Evolutionary conservation across 2,888 invertebrate genomes (phyloP).

Genomic region (Nysson spinosus): DNA sequence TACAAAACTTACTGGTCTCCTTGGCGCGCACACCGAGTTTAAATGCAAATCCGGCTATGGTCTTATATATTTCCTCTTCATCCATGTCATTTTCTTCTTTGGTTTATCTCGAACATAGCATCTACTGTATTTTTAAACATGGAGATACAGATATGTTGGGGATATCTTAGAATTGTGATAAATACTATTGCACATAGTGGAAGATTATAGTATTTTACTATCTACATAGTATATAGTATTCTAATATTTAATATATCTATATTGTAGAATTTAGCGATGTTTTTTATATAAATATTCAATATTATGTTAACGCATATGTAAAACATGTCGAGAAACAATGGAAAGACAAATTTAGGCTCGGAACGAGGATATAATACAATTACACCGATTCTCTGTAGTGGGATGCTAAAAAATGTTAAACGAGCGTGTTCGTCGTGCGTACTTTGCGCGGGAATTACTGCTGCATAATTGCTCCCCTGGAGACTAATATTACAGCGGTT

Average conservation of each 20-base stretch:
- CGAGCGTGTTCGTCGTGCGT: conserved; percentile 20
- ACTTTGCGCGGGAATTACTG: conserved; percentile 28
- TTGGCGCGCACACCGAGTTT: conserved; percentile 23
- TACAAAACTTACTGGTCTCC: conserved; percentile 36
- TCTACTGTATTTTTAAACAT: too few relatives aligned
- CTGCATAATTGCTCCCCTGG: conserved; percentile 49
- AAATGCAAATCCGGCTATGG: conserved; percentile 41
- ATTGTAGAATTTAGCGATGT: too few relatives aligned
- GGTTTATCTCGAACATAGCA: too few relatives aligned
- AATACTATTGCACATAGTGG: too few relatives aligned
- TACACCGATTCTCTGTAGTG: conserved; percentile 9
- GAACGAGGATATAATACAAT: conserved; percentile 23
- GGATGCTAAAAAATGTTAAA: conserved; percentile 18
- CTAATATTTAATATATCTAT: too few relatives aligned
- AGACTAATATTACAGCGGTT: conserved; percentile 21
- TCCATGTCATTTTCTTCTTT: too few relatives aligned
- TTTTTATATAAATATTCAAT: too few relatives aligned
- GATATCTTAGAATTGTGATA: too few relatives aligned
- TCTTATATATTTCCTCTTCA: too few relatives aligned
- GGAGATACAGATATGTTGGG: too few relatives aligned
- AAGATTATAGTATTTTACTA: too few relatives aligned
- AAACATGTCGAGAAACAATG: not conserved
- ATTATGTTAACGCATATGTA: not conserved
- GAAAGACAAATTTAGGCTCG: conserved; percentile 11
- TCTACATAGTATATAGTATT: too few relatives aligned